Percentiles rank a stretch among this genome's conserved stretches.
Conservation (phyloP, 2,797 vertebrate species). For the Pelobates cultripes region DNA sequence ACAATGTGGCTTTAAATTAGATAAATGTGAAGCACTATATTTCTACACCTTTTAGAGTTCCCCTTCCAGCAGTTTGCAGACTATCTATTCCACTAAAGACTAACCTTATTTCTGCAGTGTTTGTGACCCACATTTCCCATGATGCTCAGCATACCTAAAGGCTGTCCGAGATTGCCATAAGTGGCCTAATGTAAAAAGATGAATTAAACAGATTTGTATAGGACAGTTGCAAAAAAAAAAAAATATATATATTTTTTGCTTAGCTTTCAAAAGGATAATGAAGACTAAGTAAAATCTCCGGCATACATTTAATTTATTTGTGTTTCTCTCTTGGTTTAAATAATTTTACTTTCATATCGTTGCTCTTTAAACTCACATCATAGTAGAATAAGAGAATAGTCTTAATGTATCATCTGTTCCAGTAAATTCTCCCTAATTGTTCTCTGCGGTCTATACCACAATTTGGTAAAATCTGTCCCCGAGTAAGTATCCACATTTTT, state of each 20-base stretch:
- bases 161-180: too few species aligned
- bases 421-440: conserved; percentile 28
- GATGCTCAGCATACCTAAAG: too few species aligned
- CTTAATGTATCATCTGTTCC: conserved; percentile 39
- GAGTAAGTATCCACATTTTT: conserved; percentile 31
- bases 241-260: too few species aligned
- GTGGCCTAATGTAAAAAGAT: not conserved
- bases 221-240: not conserved
- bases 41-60: not conserved
- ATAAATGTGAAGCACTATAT: not conserved
- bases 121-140: too few species aligned
- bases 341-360: not conserved
- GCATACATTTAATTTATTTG: too few species aligned
- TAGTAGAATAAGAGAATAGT: conserved; percentile 22
- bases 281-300: too few species aligned
- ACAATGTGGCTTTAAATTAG: conserved; percentile 17
- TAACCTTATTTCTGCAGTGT: too few species aligned
- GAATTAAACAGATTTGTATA: conserved; percentile 5
- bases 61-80: not conserved
- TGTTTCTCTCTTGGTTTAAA: not conserved
- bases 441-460: conserved; percentile 24
- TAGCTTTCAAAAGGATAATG: too few species aligned
- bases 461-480: conserved; percentile 26
- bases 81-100: not conserved
- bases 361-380: not conserved